phyloP scores from a whole-genome alignment of 2,888 invertebrate genomes.

The Sialis lutaria region DNA sequence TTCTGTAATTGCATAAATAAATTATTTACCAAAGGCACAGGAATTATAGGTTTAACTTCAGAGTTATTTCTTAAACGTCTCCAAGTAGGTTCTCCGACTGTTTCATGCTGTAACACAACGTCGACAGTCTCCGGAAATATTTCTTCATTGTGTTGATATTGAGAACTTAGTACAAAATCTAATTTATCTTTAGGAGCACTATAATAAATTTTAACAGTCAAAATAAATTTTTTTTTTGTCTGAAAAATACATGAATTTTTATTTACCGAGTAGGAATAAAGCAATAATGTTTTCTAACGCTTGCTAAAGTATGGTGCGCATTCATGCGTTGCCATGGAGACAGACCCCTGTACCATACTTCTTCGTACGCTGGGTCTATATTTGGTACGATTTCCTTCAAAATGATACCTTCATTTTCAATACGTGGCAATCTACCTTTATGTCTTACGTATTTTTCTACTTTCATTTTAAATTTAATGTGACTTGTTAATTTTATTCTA shows the following conservation, averaged over 20 bases:
- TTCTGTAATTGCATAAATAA: not conserved
- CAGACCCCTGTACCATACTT: constrained; percentile 21
- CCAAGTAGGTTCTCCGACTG: constrained; percentile 44
- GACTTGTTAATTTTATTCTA: not conserved
- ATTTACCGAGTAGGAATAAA: constrained; percentile 19
- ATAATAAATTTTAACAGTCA: not conserved
- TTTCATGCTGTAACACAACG: constrained; percentile 47
- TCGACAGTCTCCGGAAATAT: constrained; percentile 44
- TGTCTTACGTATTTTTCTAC: constrained; percentile 17
- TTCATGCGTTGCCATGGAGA: constrained; percentile 27
- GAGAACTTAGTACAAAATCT: constrained; percentile 45
- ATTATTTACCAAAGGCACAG: constrained; percentile 12
- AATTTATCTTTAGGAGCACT: constrained; percentile 48
- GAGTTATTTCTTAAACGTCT: constrained; percentile 45
- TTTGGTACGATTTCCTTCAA: constrained; percentile 21
- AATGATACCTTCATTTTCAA: constrained; percentile 28
- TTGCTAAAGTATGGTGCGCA: constrained; percentile 34
- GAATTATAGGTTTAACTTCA: constrained; percentile 25
- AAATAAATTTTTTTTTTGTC: not conserved
- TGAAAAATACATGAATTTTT: constrained; percentile 1
- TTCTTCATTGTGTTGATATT: constrained; percentile 49
- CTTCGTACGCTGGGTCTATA: constrained; percentile 14
- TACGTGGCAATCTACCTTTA: constrained; percentile 23
- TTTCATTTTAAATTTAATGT: not conserved
- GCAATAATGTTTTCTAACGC: constrained; percentile 27